Evolutionary conservation across 2,888 invertebrate genomes (phyloP).

Genomic region (Ligdia adustata): DNA sequence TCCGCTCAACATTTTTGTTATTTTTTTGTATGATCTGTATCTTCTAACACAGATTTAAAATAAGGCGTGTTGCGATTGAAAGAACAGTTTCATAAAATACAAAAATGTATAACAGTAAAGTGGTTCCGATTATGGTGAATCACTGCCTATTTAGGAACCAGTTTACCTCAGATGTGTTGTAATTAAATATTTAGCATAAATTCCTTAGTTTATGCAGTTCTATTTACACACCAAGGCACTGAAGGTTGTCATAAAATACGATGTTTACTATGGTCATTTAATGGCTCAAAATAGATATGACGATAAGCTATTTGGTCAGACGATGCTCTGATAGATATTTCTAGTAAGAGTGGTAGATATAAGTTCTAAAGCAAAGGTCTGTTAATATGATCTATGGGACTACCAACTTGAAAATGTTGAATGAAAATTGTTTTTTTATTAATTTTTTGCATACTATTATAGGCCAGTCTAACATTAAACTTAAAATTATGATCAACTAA

Average conservation of each 20-base stretch:
- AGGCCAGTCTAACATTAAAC: no score
- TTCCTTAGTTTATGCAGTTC: constrained; percentile 39
- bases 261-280: constrained; percentile 18
- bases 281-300: constrained; percentile 66
- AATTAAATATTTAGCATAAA: constrained; percentile 46
- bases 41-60: no score
- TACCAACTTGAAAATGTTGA: no score
- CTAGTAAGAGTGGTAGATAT: neutral
- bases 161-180: constrained; percentile 45
- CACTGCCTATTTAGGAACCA: constrained; percentile 35
- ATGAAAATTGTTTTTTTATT: no score
- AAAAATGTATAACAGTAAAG: no score
- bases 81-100: no score
- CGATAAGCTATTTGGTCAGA: constrained; percentile 32
- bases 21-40: no score
- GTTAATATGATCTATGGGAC: no score
- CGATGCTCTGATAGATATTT: neutral
- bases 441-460: no score
- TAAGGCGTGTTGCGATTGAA: no score
- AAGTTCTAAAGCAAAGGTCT: neutral
- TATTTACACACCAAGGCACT: constrained; percentile 30
- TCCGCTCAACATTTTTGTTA: no score
- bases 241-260: constrained; percentile 30
- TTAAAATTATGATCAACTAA: no score
- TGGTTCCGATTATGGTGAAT: constrained; percentile 32